Evolutionary conservation across 2,113 vertebrate genomes (phyloP), one percentile per base, ranked within the genome.

Genomic region (Colius striatus): DNA sequence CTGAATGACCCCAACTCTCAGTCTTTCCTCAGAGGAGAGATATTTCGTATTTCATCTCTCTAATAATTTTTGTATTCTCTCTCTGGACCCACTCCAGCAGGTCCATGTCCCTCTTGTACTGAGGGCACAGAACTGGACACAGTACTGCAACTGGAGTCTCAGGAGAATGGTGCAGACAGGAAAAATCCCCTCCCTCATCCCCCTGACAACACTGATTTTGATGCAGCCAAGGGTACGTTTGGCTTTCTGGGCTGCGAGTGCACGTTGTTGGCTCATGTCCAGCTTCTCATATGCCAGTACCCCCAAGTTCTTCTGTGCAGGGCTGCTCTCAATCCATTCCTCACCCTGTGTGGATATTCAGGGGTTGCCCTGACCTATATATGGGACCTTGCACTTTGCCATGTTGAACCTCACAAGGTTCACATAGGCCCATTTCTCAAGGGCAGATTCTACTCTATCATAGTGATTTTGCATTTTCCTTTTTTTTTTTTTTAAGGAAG

Each of bases 291-390:
- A 21, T 1, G 3, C 17, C 21, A 27, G 17, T 22, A 38, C 6
- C 32, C 9, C 10, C 25, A 50, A 54, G 11, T 47, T 4, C 32
- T 47, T 41, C 38, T 41, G 38, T 41, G 38, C 38, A 41, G 38
- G 38, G 38, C 38, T 41, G 38, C 38, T 41, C 38, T 41, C 38
- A 41, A 41, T 11, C 21, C 22, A 14, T 41, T 25, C 0, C 2
- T 19, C 25, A 70, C 13, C 13, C 41, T 62, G 34, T 43, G 1
- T 8, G 34, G 17, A 22, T 81, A 22, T 8, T 8, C 4, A 8
- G 13, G 41, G 6, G 1, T 55, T 62, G n/a, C 41, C 29, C 7
- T 0, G 6, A 16, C 10, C 15, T 3, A 61, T 2, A 8, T 41
- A n/a, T 55, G 34, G 11, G 29, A 34, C 15, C 17, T 74, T 66